These are phyloP conservation scores for Perizoma flavofasciatum DNA, from an alignment of 2,888 invertebrate species.

Conservation along the genomic window DNA sequence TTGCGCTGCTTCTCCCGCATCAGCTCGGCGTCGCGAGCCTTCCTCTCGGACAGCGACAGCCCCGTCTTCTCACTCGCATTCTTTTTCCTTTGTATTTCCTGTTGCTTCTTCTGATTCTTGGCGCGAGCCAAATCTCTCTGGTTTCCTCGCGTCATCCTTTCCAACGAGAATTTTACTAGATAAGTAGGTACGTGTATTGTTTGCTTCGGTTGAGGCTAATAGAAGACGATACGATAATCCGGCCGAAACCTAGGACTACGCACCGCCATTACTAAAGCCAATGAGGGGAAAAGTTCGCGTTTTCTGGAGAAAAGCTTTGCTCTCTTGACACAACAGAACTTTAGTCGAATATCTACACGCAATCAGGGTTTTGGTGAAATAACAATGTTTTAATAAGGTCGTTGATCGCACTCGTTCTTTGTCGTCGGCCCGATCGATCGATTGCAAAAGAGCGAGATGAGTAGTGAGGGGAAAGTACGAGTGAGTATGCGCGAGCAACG, in stretches of 20 bases:
- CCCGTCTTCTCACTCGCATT: slow-evolving; percentile 89
- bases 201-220: slow-evolving; percentile 57
- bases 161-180: not conserved
- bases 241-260: slow-evolving; percentile 83
- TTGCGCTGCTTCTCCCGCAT: slow-evolving; percentile 95
- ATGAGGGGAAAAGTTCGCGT: slow-evolving; percentile 38
- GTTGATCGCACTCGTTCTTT: not conserved
- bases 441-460: not conserved
- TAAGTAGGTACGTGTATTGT: slow-evolving; percentile 63
- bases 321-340: not conserved
- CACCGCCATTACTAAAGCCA: slow-evolving; percentile 75
- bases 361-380: slow-evolving; percentile 5
- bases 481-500: too few relatives aligned
- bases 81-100: slow-evolving; percentile 86
- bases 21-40: slow-evolving; percentile 93
- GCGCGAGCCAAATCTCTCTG: slow-evolving; percentile 96
- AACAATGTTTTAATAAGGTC: not conserved
- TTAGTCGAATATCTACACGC: not conserved
- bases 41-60: slow-evolving; percentile 92
- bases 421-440: slow-evolving; percentile 9
- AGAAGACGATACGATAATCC: slow-evolving; percentile 81
- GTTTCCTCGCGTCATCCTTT: slow-evolving; percentile 86
- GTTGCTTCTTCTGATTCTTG: slow-evolving; percentile 94
- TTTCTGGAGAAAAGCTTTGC: not conserved
- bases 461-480: not conserved